phyloP scores from a whole-genome alignment of 2,797 vertebrate species.

The Apodemus agrarius region DNA sequence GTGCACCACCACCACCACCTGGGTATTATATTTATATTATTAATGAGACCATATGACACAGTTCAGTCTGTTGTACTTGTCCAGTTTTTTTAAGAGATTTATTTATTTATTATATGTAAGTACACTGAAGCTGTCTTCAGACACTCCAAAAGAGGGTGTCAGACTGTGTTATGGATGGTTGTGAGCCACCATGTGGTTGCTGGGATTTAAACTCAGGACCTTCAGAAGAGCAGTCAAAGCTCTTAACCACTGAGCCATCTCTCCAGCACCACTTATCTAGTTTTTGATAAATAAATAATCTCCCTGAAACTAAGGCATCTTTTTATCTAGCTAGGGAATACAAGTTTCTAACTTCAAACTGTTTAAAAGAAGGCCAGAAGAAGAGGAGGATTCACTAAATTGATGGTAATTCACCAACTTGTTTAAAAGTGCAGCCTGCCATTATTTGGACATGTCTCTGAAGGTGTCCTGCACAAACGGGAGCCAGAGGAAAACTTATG shows the following conservation, averaged over 20 bases:
- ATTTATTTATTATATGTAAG: no score
- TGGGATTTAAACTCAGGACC: no score
- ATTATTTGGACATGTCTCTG: neutral
- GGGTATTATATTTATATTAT: neutral
- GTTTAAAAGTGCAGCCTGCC: neutral
- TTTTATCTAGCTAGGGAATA: neutral
- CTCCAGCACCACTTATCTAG: neutral
- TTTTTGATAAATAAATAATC: neutral
- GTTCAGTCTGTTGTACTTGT: neutral
- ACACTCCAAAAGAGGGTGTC: no score
- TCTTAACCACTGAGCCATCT: no score
- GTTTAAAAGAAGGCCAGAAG: neutral
- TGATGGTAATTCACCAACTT: neutral
- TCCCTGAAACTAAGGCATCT: neutral
- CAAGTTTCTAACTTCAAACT: neutral
- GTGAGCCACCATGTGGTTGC: no score
- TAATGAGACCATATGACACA: neutral
- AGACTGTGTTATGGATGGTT: no score
- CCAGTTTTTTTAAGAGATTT: neutral
- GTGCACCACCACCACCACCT: neutral
- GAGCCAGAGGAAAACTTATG: conserved; percentile 44
- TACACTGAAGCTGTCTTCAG: no score
- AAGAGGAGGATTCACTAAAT: neutral
- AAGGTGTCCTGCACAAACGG: neutral
- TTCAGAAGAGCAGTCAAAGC: no score